Conservation (phyloP, 2,113 vertebrate species). For the Oreochromis niloticus region DNA sequence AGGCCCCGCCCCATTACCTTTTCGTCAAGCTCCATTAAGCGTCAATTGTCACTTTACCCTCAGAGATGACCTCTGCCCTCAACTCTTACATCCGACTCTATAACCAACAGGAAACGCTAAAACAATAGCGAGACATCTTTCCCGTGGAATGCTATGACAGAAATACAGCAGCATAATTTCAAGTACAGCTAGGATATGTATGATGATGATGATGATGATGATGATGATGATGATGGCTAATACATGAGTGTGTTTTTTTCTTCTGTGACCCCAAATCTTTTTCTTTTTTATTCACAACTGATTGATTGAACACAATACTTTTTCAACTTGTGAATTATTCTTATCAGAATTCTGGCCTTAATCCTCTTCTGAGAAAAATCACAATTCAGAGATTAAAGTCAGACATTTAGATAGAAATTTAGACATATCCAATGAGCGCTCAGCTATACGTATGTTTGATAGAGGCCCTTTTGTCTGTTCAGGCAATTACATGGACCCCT, state of each 20-base stretch:
- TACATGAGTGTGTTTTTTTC: not conserved
- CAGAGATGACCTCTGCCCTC: slow-evolving; percentile 29
- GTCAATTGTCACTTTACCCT: slow-evolving; percentile 5
- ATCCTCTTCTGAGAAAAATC: not conserved
- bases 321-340: not conserved
- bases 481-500: not conserved
- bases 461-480: slow-evolving; percentile 17
- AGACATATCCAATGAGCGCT: not conserved
- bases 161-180: not conserved
- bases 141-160: not conserved
- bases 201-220: not conserved
- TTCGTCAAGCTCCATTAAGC: slow-evolving; percentile 37
- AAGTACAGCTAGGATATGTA: not conserved
- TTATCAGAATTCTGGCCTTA: not conserved
- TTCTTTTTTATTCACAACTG: not conserved
- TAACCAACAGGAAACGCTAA: not conserved
- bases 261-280: not conserved
- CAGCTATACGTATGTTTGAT: not conserved
- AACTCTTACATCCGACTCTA: not conserved
- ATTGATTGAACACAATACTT: not conserved
- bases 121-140: not conserved
- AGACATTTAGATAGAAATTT: not conserved
- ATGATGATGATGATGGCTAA: not conserved
- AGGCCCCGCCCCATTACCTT: not conserved
- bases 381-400: not conserved